Percentiles rank a stretch among this genome's conserved stretches.
These are phyloP conservation scores for Cybosia mesomella DNA, from an alignment of 2,888 invertebrate species.

Conservation along the genomic window DNA sequence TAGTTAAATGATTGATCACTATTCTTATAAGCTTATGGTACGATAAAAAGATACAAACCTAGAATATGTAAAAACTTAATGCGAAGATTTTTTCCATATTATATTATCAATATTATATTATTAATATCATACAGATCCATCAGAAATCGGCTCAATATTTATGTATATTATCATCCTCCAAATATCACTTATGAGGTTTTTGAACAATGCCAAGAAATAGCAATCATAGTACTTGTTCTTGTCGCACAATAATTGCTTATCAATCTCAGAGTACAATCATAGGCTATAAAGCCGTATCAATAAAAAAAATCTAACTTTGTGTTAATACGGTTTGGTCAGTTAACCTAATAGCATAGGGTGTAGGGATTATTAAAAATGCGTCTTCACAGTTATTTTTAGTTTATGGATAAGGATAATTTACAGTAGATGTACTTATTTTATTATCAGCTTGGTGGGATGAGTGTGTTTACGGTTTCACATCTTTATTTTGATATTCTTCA, in stretches of 20 bases:
- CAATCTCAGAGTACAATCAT: constrained; percentile 7
- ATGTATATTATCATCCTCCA: background rate
- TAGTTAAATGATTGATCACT: background rate
- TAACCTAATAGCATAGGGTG: background rate
- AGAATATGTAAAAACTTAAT: background rate
- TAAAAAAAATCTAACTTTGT: background rate
- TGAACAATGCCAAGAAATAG: background rate
- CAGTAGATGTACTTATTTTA: constrained; percentile 3
- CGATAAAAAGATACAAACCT: background rate
- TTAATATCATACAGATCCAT: too few species aligned
- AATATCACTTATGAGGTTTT: background rate
- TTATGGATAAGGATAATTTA: background rate
- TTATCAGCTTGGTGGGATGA: background rate
- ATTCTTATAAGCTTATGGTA: background rate
- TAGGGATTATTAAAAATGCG: background rate
- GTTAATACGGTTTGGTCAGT: background rate
- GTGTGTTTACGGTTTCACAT: background rate
- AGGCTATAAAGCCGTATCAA: background rate
- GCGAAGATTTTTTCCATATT: background rate
- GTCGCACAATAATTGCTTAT: background rate
- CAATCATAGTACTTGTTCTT: background rate
- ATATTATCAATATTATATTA: too few species aligned
- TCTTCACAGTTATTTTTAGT: background rate
- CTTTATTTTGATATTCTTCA: background rate
- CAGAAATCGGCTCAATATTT: background rate